Evolutionary conservation across 2,888 invertebrate species (phyloP).

Genomic region (Thalpophila matura): DNA sequence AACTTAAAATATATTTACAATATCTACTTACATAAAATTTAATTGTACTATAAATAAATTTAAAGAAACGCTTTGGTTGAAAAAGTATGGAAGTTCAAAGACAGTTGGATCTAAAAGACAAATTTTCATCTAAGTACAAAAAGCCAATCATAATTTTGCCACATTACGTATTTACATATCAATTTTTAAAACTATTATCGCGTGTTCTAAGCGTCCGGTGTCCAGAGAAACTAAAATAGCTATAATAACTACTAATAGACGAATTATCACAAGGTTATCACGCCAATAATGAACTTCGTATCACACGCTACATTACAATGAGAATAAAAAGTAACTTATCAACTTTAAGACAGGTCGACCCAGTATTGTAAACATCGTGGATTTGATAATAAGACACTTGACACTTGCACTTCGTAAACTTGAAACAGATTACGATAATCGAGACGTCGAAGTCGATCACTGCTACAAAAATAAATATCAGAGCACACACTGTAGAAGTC

Average conservation of each 20-base stretch:
- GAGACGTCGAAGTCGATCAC: conserved; percentile 36
- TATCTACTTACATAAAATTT: conserved; percentile 43
- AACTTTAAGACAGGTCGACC: conserved; percentile 49
- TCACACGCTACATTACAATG: conserved; percentile 61
- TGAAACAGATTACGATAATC: conserved; percentile 32
- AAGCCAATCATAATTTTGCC: conserved; percentile 82
- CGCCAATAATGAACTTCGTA: conserved; percentile 64
- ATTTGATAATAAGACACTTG: conserved; percentile 35
- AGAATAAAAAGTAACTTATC: conserved; percentile 58
- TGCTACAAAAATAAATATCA: conserved; percentile 20
- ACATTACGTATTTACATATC: conserved; percentile 65
- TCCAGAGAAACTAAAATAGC: conserved; percentile 75
- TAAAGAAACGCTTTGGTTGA: conserved; percentile 58
- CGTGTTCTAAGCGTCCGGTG: conserved; percentile 87
- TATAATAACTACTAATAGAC: conserved; percentile 72
- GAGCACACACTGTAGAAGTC: conserved; percentile 27
- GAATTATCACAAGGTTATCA: conserved; percentile 87
- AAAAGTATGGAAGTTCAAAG: conserved; percentile 58
- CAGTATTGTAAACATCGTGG: conserved; percentile 28
- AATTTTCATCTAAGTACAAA: conserved; percentile 82
- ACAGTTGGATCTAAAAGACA: conserved; percentile 50
- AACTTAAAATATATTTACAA: conserved; percentile 61
- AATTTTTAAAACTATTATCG: conserved; percentile 76
- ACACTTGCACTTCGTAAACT: conserved; percentile 56
- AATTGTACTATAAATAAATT: conserved; percentile 23